phyloP scores from a whole-genome alignment of 2,888 invertebrate genomes.

The Gymnocheta viridis region DNA sequence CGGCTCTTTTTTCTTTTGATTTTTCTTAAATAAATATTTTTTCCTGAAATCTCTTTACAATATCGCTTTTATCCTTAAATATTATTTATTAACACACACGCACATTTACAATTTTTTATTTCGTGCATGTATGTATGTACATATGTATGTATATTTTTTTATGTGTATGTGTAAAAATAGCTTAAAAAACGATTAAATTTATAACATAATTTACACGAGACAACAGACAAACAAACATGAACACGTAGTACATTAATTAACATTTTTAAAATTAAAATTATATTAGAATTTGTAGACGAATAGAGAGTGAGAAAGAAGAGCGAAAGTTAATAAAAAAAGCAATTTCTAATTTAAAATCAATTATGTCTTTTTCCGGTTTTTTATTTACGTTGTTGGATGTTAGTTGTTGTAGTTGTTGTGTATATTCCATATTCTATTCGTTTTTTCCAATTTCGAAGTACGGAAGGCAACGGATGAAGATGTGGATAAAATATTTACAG shows the following conservation, averaged over 20 bases:
- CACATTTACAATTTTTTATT: conserved; percentile 28
- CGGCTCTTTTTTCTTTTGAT: neutral
- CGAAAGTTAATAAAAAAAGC: conserved; percentile 45
- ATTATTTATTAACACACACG: conserved; percentile 19
- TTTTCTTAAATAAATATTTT: neutral
- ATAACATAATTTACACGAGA: conserved; percentile 39
- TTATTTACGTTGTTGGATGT: conserved; percentile 5
- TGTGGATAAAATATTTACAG: conserved; percentile 16
- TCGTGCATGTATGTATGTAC: neutral
- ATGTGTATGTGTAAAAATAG: neutral
- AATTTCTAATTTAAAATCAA: conserved; percentile 63
- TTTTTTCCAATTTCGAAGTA: neutral
- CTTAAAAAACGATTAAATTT: conserved; percentile 3
- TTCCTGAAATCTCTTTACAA: conserved; percentile 17
- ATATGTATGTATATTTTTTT: neutral
- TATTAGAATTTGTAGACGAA: conserved; percentile 42
- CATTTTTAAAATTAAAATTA: conserved; percentile 17
- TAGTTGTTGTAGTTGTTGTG: conserved; percentile 1
- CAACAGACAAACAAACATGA: conserved; percentile 36
- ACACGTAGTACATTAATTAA: conserved; percentile 26
- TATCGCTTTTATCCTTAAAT: conserved; percentile 34
- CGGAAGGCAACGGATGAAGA: neutral
- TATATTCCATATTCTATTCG: neutral
- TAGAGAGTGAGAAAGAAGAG: conserved; percentile 18
- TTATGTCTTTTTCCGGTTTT: conserved; percentile 39